phyloP scores from a whole-genome alignment of 2,113 vertebrate species.

The Urocolius indicus region DNA sequence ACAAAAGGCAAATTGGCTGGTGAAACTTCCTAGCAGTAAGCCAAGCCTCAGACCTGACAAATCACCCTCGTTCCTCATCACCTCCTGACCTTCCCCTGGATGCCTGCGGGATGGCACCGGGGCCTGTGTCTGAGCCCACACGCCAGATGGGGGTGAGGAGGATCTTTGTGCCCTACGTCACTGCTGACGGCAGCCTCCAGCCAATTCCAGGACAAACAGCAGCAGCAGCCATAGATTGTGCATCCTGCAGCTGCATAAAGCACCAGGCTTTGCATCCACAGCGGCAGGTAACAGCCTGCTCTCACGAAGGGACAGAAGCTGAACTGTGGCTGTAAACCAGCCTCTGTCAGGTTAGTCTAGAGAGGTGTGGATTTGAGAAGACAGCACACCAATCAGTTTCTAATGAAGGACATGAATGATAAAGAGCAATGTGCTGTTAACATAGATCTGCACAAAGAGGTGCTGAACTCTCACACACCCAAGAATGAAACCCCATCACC shows the following conservation, averaged over 20 bases:
- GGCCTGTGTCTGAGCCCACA: fast-evolving
- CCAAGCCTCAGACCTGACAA: background rate
- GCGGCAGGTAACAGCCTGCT: background rate
- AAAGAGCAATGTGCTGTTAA: background rate
- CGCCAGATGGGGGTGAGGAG: fast-evolving
- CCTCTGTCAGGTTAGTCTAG: background rate
- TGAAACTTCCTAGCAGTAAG: background rate
- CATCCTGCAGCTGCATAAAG: background rate
- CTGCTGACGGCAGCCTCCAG: background rate
- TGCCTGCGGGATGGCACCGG: fast-evolving
- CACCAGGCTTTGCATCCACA: background rate
- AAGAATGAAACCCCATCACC: background rate
- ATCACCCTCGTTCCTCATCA: background rate
- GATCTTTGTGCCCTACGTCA: background rate
- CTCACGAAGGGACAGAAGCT: background rate
- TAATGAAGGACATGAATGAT: background rate
- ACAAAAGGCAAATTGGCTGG: background rate
- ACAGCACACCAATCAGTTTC: background rate
- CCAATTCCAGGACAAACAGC: background rate
- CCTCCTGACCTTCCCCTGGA: background rate
- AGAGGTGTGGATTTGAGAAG: background rate
- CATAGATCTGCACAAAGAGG: background rate
- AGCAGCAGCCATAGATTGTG: background rate
- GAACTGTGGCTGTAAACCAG: background rate
- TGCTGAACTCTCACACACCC: background rate